phyloP scores from a whole-genome alignment of 2,888 invertebrate species.

The Rhagonycha lutea region DNA sequence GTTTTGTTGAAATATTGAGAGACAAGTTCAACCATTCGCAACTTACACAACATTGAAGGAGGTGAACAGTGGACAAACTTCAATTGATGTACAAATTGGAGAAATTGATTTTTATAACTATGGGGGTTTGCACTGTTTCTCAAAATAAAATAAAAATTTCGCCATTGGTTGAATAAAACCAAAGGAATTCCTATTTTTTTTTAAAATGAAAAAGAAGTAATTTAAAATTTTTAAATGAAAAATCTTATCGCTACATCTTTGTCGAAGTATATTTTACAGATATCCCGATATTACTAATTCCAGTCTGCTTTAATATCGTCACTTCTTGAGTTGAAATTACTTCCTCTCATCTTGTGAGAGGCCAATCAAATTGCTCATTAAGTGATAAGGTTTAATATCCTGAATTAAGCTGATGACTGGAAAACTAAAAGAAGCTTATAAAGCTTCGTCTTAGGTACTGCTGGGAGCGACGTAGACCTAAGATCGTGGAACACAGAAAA shows the following conservation, averaged over 20 bases:
- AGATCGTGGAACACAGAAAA: constrained; percentile 16
- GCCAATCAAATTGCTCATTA: constrained; percentile 52
- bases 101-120: constrained; percentile 10
- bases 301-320: constrained; percentile 36
- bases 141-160: neutral
- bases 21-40: constrained; percentile 13
- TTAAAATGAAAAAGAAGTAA: neutral
- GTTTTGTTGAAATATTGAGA: constrained; percentile 24
- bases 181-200: neutral
- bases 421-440: constrained; percentile 49
- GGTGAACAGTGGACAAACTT: constrained; percentile 13
- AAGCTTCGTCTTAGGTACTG: constrained; percentile 33
- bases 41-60: neutral
- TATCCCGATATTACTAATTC: constrained; percentile 31
- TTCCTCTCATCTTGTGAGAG: constrained; percentile 36
- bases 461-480: constrained; percentile 24
- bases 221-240: constrained; percentile 9
- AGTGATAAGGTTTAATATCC: constrained; percentile 52
- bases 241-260: constrained; percentile 17
- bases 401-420: constrained; percentile 47
- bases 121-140: too few relatives aligned
- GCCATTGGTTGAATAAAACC: neutral
- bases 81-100: constrained; percentile 15
- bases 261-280: constrained; percentile 14
- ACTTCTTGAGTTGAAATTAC: constrained; percentile 41